Evolutionary conservation across 2,888 invertebrate genomes (phyloP).

Genomic region (Erynnis tages): DNA sequence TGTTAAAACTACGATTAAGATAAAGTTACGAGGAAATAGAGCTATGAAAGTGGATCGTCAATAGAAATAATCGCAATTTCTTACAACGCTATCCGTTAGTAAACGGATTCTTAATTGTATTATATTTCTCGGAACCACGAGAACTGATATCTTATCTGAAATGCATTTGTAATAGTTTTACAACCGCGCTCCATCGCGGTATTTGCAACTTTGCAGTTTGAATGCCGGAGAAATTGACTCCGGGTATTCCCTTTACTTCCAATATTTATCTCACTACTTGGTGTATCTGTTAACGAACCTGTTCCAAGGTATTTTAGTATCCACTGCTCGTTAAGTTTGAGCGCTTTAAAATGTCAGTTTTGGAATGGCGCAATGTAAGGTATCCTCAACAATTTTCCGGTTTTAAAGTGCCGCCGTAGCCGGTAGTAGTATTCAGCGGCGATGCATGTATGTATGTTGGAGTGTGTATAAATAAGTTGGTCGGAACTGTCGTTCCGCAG

Average conservation of each 20-base stretch:
- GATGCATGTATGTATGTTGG: slow-evolving; percentile 37
- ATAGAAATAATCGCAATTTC: background rate
- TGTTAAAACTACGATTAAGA: no score
- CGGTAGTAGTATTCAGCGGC: slow-evolving; percentile 33
- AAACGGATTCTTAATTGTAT: slow-evolving; percentile 27
- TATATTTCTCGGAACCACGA: slow-evolving; percentile 20
- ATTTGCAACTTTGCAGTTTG: slow-evolving; percentile 36
- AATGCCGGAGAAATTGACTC: slow-evolving; percentile 54
- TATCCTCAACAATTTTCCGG: background rate
- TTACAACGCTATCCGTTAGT: background rate
- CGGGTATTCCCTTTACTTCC: slow-evolving; percentile 61
- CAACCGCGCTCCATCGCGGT: background rate
- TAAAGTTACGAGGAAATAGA: background rate
- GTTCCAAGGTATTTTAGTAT: background rate
- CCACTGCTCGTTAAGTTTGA: slow-evolving; percentile 24
- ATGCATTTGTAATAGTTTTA: background rate
- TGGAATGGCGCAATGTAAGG: slow-evolving; percentile 25
- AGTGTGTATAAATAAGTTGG: slow-evolving; percentile 51
- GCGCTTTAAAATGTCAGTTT: background rate
- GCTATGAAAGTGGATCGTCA: background rate
- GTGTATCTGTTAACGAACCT: background rate
- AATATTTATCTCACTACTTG: slow-evolving; percentile 47
- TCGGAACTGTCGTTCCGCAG: slow-evolving; percentile 38
- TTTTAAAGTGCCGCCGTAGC: background rate
- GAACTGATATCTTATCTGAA: slow-evolving; percentile 5